Evolutionary conservation across 2,888 invertebrate species (phyloP), one percentile per base, ranked within the genome.

Genomic region (Dione vanillae): DNA sequence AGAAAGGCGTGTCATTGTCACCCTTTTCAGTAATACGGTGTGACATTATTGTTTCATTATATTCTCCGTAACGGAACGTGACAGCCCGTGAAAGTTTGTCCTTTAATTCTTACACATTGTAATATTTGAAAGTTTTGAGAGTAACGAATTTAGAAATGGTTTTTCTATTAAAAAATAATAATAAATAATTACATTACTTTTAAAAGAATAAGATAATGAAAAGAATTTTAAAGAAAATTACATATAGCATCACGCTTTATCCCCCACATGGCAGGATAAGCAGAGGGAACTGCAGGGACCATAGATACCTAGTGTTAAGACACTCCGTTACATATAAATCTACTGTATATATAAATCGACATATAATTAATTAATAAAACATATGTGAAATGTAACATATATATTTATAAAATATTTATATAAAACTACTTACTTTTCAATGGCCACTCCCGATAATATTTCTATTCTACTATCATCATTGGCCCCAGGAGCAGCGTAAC

Each of bases 401-500:
- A n/a, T n/a, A n/a, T n/a, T n/a, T n/a, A n/a, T n/a, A n/a, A 27
- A 27, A 27, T 27, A 27, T 3, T 27, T 19, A 61, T 45, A 16
- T 67, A 70, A 65, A 16, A 62, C 40, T 40, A 89, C 91, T 90
- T 47, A 79, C 78, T 79, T 77, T 77, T 92, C 91, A 77, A 93
- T 89, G 12, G 90, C 89, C 1, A 93, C 92, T 74, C 93, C 93
- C 2, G 91, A 88, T 61, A 93, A 90, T 19, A 93, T 79, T 69
- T 93, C 92, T 8, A 92, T 81, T 75, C 78, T 86, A 1, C 81
- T 85, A 68, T 91, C 88, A 14, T 89, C 87, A 5, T 73, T 65
- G 14, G 73, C 27, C 9, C 90, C 90, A 0, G 91, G 90, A 0
- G 92, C 92, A 1, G 89, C 92, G 70, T 82, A 81, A 82, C 89